A percentile compares a stretch with the other conserved stretches of the same genome.
These are phyloP conservation scores for Psilanteris sp. DNA, from an alignment of 1,140 invertebrate genomes.

Conservation along the genomic window DNA sequence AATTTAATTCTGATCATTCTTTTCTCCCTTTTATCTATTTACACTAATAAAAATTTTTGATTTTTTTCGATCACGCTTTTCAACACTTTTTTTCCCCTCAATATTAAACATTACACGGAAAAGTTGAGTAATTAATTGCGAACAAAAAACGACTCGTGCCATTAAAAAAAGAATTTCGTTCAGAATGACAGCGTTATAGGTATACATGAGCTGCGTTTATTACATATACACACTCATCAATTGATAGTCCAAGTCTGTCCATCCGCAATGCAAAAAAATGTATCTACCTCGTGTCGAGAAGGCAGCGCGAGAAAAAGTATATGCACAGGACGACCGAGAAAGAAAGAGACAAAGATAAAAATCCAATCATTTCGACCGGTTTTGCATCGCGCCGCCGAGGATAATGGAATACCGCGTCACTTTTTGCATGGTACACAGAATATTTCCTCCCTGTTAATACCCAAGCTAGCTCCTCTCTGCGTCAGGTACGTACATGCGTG, in stretches of 20 bases:
- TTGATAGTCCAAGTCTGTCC: constrained; percentile 57
- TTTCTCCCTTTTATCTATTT: too few species aligned
- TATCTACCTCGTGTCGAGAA: constrained; percentile 47
- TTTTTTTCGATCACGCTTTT: too few species aligned
- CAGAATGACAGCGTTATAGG: constrained; percentile 56
- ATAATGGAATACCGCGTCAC: constrained; percentile 76
- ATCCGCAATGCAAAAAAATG: constrained; percentile 57
- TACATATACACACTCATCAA: constrained; percentile 57
- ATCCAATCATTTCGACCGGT: constrained; percentile 78
- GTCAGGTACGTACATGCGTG: constrained; percentile 59
- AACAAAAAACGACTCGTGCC: constrained; percentile 1
- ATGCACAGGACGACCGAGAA: constrained; percentile 32
- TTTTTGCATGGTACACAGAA: constrained; percentile 73
- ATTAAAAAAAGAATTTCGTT: constrained; percentile 22
- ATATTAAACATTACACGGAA: constrained; percentile 8
- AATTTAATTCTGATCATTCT: too few species aligned
- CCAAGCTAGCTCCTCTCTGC: constrained; percentile 55
- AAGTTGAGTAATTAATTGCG: constrained; percentile 16
- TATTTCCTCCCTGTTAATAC: constrained; percentile 74
- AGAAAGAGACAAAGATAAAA: constrained; percentile 71
- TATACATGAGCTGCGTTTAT: constrained; percentile 49
- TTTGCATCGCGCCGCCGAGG: constrained; percentile 73
- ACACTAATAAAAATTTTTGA: too few species aligned
- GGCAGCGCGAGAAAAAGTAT: constrained; percentile 55
- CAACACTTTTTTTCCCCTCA: neutral